Base-by-base conservation (phyloP, 2,797 vertebrate species). In the Enteromius radiatus region DNA sequence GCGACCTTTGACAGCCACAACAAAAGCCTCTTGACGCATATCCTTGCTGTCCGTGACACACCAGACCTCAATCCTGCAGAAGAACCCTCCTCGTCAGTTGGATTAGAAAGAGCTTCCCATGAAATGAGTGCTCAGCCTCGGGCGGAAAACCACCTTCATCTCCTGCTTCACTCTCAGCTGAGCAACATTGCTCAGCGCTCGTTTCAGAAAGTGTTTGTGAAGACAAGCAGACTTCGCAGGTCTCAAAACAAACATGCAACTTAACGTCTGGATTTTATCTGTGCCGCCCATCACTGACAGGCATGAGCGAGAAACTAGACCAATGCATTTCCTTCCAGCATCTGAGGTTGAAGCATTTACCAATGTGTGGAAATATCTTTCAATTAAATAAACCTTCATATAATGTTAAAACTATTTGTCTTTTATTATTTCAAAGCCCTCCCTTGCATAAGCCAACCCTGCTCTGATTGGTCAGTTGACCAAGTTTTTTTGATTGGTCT, bases 121-220 rank as follows among this genome's bases (percentile, higher is more conserved):
- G 56, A 38, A 59, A 63, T 75, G 23, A n/a, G 31, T 11, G 67
- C 56, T 28, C 28, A 17, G 59, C 80, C 69, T 38, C 21, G 5
- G 28, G 43, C 79, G 2, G 9, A 1, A 10, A 31, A 28, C 7
- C n/a, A 2, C 23, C 74, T 78, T 36, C 61, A 49, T 23, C 52
- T 74, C 14, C 21, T 19, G 21, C 19, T 36, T 74, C 59, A 45
- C 7, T 5, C 43, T 65, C 36, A 45, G 59, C 65, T 43, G 36
- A 70, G 23, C 59, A 15, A 63, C 68, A n/a, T n/a, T n/a, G n/a
- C 26, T 47, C 4, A 19, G 6, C 26, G 2, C 8, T 73, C 15
- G 36, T 52, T 71, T 59, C 71, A 80, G 78, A 71, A 80, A 26
- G 68, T 61, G 78, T 63, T 59, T 45, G 52, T 26, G 68, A 80